Evolutionary conservation across 2,888 invertebrate genomes (phyloP).

Genomic region (Lagria hirta): DNA sequence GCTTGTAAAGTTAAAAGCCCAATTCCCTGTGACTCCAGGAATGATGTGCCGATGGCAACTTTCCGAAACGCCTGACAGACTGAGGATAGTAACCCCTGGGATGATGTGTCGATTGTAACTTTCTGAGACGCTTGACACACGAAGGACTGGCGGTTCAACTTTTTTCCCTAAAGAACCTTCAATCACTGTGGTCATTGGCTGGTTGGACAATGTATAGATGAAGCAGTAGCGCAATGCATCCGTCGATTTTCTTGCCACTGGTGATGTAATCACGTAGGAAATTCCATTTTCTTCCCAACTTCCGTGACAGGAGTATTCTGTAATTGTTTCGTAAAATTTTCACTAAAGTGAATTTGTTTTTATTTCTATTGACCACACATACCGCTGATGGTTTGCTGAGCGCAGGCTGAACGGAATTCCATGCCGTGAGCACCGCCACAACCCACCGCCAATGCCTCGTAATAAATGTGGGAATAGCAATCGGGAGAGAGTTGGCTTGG

Average conservation of each 20-base stretch:
- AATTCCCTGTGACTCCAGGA: conserved; percentile 60
- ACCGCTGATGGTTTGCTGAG: conserved; percentile 57
- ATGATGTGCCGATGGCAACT: conserved; percentile 60
- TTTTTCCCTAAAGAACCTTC: conserved; percentile 40
- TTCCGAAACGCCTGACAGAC: conserved; percentile 60
- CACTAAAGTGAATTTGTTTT: not conserved
- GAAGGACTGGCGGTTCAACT: conserved; percentile 45
- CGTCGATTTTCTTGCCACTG: conserved; percentile 55
- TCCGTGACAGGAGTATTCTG: conserved; percentile 74
- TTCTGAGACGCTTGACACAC: conserved; percentile 61
- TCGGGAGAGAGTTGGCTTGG: conserved; percentile 44
- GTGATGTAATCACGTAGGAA: conserved; percentile 70
- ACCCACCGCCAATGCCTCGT: conserved; percentile 62
- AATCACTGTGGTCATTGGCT: conserved; percentile 35
- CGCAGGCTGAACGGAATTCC: conserved; percentile 63
- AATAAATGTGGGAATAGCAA: conserved; percentile 58
- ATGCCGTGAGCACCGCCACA: conserved; percentile 61
- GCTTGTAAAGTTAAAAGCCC: conserved; percentile 68
- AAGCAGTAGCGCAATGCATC: conserved; percentile 64
- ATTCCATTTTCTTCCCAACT: conserved; percentile 68
- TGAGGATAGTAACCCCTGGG: conserved; percentile 59
- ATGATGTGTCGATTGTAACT: conserved; percentile 60
- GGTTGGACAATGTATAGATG: conserved; percentile 57
- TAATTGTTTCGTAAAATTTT: conserved; percentile 21
- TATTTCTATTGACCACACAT: conserved; percentile 21